A percentile compares a stretch with the other conserved stretches of the same genome.
Evolutionary conservation across 2,113 vertebrate species (phyloP).

Genomic region (Oreochromis spilurus): DNA sequence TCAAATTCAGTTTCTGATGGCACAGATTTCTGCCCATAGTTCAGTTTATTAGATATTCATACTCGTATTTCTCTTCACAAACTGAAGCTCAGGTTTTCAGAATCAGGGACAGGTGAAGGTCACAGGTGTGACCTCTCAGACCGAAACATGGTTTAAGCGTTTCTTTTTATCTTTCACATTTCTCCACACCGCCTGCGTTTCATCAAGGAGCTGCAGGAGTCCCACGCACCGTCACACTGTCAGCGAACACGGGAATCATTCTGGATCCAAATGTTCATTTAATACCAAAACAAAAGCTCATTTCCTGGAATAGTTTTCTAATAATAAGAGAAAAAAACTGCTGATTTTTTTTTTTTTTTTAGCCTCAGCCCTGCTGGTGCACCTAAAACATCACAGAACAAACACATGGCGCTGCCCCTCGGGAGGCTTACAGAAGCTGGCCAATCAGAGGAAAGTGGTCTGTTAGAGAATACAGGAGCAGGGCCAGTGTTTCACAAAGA

Average conservation of each 20-base stretch:
- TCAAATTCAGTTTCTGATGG: no score
- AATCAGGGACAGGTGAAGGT: neutral
- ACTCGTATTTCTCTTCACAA: neutral
- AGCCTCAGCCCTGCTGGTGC: neutral
- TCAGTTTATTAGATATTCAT: neutral
- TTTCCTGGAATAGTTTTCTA: neutral
- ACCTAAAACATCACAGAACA: neutral
- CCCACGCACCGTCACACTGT: fast-evolving
- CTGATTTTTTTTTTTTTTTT: neutral
- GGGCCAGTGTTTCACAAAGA: neutral
- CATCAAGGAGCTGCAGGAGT: fast-evolving
- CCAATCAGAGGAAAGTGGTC: neutral
- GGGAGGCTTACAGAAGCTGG: neutral
- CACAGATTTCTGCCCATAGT: no score
- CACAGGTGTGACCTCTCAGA: neutral
- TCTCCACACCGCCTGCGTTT: neutral
- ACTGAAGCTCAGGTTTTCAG: neutral
- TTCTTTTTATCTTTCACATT: neutral
- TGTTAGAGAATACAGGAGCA: neutral
- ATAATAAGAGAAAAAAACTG: neutral
- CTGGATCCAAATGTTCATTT: neutral
- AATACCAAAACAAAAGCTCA: neutral
- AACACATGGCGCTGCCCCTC: neutral
- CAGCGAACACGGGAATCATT: neutral
- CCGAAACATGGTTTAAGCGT: neutral